Evolutionary conservation across 2,113 vertebrate species (phyloP).

Genomic region (Gymnorhina tibicen): DNA sequence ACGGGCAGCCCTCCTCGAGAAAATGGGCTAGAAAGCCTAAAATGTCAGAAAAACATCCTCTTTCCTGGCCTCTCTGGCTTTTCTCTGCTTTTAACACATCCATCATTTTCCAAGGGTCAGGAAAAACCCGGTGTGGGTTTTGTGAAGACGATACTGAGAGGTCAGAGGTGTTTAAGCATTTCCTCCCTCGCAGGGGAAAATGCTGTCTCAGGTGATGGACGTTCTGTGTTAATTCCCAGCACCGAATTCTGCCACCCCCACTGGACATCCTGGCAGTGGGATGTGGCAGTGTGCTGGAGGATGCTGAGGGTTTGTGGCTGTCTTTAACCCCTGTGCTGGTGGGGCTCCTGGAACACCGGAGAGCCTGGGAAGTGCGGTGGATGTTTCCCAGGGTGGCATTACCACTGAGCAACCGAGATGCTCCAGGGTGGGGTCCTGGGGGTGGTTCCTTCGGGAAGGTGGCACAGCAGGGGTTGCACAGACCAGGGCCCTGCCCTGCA

Average conservation of each 20-base stretch:
- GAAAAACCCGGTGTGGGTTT: not conserved
- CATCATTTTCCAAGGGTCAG: not conserved
- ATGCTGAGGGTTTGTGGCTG: not conserved
- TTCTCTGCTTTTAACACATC: not conserved
- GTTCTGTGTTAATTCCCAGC: not conserved
- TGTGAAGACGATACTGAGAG: not conserved
- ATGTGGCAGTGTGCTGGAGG: rapidly evolving
- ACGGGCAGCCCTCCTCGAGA: not conserved
- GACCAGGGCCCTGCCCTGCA: not conserved
- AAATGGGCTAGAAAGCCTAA: not conserved
- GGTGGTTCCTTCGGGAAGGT: not conserved
- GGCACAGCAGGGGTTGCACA: not conserved
- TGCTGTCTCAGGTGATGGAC: not conserved
- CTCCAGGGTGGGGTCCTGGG: not conserved
- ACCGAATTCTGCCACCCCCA: not conserved
- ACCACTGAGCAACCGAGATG: not conserved
- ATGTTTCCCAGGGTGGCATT: not conserved
- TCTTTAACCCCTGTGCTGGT: not conserved
- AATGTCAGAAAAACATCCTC: not conserved
- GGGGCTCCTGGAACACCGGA: not conserved
- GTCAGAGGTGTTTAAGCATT: not conserved
- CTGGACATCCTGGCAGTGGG: not conserved
- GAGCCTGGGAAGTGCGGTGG: not conserved
- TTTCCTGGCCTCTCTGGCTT: not conserved
- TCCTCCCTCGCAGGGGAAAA: not conserved